Evolutionary conservation across 1,140 invertebrate genomes (phyloP), one percentile per base, ranked within the genome.

Genomic region (Aricia agestis): DNA sequence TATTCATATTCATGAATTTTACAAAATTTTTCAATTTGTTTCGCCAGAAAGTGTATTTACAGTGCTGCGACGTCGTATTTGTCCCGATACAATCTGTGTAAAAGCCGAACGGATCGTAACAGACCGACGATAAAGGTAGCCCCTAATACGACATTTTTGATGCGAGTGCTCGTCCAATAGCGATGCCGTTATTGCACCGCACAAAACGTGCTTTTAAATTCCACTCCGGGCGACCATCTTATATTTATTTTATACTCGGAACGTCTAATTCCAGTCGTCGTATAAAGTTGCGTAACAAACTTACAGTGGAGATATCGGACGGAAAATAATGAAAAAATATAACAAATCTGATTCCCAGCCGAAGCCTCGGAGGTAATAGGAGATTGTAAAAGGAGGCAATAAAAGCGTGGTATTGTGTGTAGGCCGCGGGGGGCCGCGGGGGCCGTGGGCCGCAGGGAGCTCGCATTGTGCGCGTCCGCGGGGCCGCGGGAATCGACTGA

Each of bases 381-480:
- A 90, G 88, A 91, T 91, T 89, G 87, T 90, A 89, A 90, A 90
- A 90, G 85, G 83, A 85, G 86, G 89, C 88, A 90, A 91, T 91
- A 90, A 91, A 89, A 91, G 87, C 89, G 90, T 89, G 88, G 87
- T 85, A 90, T 91, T 90, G 86, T 90, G 83, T 86, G 86, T 84
- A 80, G 85, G 85, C 82, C 86, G 84, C 80, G 82, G 87, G 87
- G 89, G 83, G 78, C 71, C 80, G 87, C 84, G 79, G 79, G 85
- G 84, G 79, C 82, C 82, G 80, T 80, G 36, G 36, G 36, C 36
- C 36, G 36, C 36, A 36, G 36, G 36, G 36, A 36, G 36, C 36
- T 9, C 6, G 87, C 86, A 91, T 91, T 91, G 88, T 91, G 78
- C 84, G 82, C 82, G 82, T 78, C 89, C 84, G 79, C 80, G 78